phyloP scores from a whole-genome alignment of 2,888 invertebrate species.

The Pseudococcus longispinus region DNA sequence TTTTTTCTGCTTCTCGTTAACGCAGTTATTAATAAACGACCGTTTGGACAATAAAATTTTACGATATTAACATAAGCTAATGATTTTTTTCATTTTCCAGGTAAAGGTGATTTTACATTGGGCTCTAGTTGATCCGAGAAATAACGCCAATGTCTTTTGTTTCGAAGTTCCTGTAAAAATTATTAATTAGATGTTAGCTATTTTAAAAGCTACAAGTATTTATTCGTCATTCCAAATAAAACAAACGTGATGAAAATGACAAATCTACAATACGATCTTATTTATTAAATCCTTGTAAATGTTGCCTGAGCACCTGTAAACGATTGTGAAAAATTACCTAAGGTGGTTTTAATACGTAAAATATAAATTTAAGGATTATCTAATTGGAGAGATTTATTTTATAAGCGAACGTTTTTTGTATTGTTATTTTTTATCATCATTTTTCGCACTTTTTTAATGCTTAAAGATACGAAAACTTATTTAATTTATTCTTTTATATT shows the following conservation, averaged over 20 bases:
- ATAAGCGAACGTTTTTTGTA: not conserved
- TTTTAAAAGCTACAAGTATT: not conserved
- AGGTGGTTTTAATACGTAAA: not conserved
- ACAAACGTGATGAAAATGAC: not conserved
- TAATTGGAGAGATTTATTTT: not conserved
- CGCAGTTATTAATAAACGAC: not conserved
- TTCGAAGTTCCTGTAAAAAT: conserved; percentile 55
- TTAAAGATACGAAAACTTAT: not conserved
- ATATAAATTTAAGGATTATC: not conserved
- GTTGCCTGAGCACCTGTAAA: not conserved
- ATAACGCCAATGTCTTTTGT: conserved; percentile 48
- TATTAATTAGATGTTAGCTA: not conserved
- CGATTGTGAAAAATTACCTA: not conserved
- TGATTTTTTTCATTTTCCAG: not conserved
- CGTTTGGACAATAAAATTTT: not conserved
- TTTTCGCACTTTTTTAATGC: not conserved
- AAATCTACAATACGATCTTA: not conserved
- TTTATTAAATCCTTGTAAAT: not conserved
- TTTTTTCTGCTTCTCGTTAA: not conserved
- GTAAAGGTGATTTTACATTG: conserved; percentile 49
- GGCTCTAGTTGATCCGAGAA: conserved; percentile 48
- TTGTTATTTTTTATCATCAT: not conserved
- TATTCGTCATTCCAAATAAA: not conserved
- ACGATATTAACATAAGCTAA: not conserved
- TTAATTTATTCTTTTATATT: not conserved